Percentiles rank a stretch among this genome's conserved stretches.
phyloP scores from a whole-genome alignment of 2,888 invertebrate species.

The Scaptomyza flava region DNA sequence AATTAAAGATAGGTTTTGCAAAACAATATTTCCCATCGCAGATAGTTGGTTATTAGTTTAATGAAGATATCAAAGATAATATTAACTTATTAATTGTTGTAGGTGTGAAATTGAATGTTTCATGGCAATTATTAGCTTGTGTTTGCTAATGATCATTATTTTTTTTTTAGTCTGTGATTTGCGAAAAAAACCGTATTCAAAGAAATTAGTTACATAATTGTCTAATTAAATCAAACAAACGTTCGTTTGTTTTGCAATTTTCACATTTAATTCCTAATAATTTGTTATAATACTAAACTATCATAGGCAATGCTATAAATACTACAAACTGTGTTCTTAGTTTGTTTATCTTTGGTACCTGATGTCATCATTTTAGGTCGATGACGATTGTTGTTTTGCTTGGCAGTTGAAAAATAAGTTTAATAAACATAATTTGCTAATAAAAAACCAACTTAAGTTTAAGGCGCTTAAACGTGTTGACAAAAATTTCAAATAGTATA shows the following conservation, averaged over 20 bases:
- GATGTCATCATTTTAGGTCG: not conserved
- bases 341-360: not conserved
- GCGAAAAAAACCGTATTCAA: too few relatives aligned
- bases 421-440: too few relatives aligned
- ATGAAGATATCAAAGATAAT: not conserved
- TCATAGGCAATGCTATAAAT: not conserved
- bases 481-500: too few relatives aligned
- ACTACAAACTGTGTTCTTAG: not conserved
- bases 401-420: too few relatives aligned
- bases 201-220: too few relatives aligned
- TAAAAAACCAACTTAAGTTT: too few relatives aligned
- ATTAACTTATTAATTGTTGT: not conserved
- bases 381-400: not conserved
- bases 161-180: too few relatives aligned
- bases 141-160: not conserved
- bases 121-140: not conserved
- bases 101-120: not conserved
- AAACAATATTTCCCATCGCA: not conserved
- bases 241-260: too few relatives aligned
- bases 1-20: conserved; percentile 2
- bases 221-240: not conserved
- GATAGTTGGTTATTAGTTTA: not conserved
- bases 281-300: not conserved
- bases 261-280: too few relatives aligned
- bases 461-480: too few relatives aligned